phyloP scores from a whole-genome alignment of 2,113 vertebrate species.

The Epinephelus moara region DNA sequence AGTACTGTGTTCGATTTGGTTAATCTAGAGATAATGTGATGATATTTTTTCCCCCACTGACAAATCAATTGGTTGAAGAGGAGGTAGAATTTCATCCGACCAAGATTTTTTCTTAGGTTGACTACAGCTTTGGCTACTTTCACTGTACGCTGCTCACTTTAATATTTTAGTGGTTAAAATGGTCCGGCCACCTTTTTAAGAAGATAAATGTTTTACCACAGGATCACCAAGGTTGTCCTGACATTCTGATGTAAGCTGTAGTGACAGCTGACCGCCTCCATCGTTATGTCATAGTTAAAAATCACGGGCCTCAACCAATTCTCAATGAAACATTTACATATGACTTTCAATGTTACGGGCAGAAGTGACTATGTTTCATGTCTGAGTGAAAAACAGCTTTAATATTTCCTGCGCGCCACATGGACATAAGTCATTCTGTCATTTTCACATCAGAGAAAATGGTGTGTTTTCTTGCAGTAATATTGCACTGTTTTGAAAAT shows the following conservation, averaged over 20 bases:
- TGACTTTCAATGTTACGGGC: neutral
- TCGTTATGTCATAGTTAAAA: neutral
- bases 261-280: constrained; percentile 38
- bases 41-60: too few relatives aligned
- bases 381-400: constrained; percentile 8
- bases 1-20: too few relatives aligned
- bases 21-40: too few relatives aligned
- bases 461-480: neutral
- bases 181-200: neutral
- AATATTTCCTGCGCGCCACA: neutral
- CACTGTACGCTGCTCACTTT: neutral
- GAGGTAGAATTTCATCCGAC: too few relatives aligned
- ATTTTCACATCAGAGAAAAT: neutral
- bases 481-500: neutral
- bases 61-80: too few relatives aligned
- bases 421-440: neutral
- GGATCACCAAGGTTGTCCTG: constrained; percentile 23
- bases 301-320: constrained; percentile 23
- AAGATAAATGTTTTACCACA: constrained; percentile 42
- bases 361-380: neutral
- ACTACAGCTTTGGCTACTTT: neutral
- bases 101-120: too few relatives aligned
- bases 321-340: constrained; percentile 7
- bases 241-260: constrained; percentile 26
- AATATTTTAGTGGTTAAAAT: constrained; percentile 38